phyloP scores from a whole-genome alignment of 2,888 invertebrate species.

The Leucophenga maculata region DNA sequence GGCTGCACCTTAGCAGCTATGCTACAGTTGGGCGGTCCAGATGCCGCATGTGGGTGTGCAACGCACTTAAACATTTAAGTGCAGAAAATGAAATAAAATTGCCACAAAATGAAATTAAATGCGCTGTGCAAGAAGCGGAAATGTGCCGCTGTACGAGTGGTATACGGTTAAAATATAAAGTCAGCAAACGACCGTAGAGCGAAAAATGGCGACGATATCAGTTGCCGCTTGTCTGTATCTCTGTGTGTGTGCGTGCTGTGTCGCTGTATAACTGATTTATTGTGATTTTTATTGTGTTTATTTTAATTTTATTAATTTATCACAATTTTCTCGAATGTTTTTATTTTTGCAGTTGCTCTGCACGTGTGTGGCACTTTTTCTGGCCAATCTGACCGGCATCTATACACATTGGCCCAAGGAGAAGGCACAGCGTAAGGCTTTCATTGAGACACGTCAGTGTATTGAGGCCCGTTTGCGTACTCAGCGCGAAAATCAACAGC shows the following conservation, averaged over 20 bases:
- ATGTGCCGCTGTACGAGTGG: not conserved
- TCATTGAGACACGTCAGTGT: conserved; percentile 94
- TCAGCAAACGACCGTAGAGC: too few relatives aligned
- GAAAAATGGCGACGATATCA: not conserved
- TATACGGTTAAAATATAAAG: too few relatives aligned
- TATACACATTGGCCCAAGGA: conserved; percentile 94
- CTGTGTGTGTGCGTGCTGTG: conserved; percentile 18
- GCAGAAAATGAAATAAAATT: conserved; percentile 57
- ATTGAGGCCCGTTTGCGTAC: conserved; percentile 91
- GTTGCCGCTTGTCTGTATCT: conserved; percentile 12
- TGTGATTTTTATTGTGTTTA: conserved; percentile 44
- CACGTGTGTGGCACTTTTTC: conserved; percentile 78
- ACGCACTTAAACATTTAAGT: conserved; percentile 16
- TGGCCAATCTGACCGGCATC: conserved; percentile 88
- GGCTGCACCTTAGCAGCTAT: not conserved
- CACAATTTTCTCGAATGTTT: conserved; percentile 5
- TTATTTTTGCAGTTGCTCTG: conserved; percentile 61
- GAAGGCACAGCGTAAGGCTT: conserved; percentile 90
- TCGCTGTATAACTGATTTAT: conserved; percentile 31
- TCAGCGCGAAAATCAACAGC: conserved; percentile 95
- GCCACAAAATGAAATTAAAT: conserved; percentile 60
- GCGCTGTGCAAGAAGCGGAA: not conserved
- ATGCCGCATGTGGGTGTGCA: not conserved
- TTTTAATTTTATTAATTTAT: conserved; percentile 42
- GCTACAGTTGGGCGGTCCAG: not conserved